These are phyloP conservation scores for Drosophila quadrilineata DNA, from an alignment of 1,140 invertebrate species.

Conservation along the genomic window DNA sequence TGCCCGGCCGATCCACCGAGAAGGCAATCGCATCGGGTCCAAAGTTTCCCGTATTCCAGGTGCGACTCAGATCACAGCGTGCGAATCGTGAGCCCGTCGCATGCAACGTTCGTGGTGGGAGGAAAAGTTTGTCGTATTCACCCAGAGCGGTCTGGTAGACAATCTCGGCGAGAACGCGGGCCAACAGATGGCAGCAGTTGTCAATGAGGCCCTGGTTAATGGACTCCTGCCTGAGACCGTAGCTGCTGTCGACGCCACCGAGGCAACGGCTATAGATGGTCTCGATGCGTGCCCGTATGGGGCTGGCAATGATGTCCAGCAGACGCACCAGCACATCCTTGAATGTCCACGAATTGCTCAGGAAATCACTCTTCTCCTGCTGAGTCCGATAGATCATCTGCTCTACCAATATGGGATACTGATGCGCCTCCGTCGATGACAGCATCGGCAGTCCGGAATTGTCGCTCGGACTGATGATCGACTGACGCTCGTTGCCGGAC, in stretches of 20 bases:
- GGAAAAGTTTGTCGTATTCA: slow-evolving; percentile 84
- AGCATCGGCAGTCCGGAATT: slow-evolving; percentile 87
- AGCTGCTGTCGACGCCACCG: slow-evolving; percentile 49
- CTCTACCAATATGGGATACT: slow-evolving; percentile 90
- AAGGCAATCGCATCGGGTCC: slow-evolving; percentile 98
- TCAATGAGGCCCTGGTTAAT: slow-evolving; percentile 85
- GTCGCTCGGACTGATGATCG: slow-evolving; percentile 86
- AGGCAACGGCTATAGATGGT: slow-evolving; percentile 70
- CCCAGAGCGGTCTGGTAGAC: slow-evolving; percentile 85
- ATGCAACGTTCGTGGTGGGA: slow-evolving; percentile 85
- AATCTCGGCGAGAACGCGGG: slow-evolving; percentile 93
- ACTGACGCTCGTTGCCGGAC: slow-evolving; percentile 82
- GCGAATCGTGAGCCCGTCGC: slow-evolving; percentile 95
- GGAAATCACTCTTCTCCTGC: slow-evolving; percentile 83
- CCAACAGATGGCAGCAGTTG: slow-evolving; percentile 92
- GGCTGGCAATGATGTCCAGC: slow-evolving; percentile 90
- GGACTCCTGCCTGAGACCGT: slow-evolving; percentile 48
- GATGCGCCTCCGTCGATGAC: slow-evolving; percentile 87
- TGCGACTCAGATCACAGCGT: slow-evolving; percentile 91
- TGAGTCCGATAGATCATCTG: slow-evolving; percentile 90
- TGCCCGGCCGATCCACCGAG: slow-evolving; percentile 93
- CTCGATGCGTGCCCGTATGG: slow-evolving; percentile 85
- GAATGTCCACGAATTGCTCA: slow-evolving; percentile 86
- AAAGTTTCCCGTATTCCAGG: slow-evolving; percentile 98
- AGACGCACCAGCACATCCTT: slow-evolving; percentile 92